Evolutionary conservation across 2,888 invertebrate genomes (phyloP).

Genomic region (Ypsolopha scabrella): DNA sequence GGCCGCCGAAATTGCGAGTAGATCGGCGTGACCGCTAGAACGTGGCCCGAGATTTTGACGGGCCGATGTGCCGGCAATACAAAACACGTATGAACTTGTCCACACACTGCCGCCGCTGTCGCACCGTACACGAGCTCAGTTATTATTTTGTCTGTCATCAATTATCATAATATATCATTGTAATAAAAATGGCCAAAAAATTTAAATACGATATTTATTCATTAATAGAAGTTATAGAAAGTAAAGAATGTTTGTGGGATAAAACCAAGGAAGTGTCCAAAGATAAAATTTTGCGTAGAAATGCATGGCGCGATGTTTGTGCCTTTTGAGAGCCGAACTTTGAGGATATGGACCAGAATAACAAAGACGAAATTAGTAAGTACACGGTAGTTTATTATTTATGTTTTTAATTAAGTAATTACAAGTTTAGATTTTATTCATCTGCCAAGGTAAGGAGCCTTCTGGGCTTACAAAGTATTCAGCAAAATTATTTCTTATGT

Average conservation of each 20-base stretch:
- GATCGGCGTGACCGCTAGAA: slow-evolving; percentile 8
- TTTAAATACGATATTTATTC: neutral
- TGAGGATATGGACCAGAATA: slow-evolving; percentile 4
- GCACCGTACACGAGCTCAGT: neutral
- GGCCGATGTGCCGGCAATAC: slow-evolving; percentile 9
- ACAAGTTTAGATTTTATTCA: too few species aligned
- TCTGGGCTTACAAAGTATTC: too few species aligned
- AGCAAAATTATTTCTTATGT: too few species aligned
- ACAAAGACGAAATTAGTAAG: slow-evolving; percentile 2
- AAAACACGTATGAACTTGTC: slow-evolving; percentile 1
- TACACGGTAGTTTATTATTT: too few species aligned
- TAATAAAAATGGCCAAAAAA: slow-evolving; percentile 2
- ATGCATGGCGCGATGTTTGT: slow-evolving; percentile 4
- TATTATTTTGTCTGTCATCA: neutral
- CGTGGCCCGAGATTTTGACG: slow-evolving; percentile 4
- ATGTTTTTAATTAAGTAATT: too few species aligned
- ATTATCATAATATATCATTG: too few species aligned
- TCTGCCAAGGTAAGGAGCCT: too few species aligned
- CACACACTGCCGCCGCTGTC: neutral
- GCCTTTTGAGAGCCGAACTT: slow-evolving; percentile 7
- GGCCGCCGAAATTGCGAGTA: slow-evolving; percentile 6
- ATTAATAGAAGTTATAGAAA: slow-evolving; percentile 4
- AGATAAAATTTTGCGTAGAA: too few species aligned
- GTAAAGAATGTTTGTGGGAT: slow-evolving; percentile 9
- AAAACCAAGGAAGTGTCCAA: slow-evolving; percentile 4